phyloP scores from a whole-genome alignment of 2,113 vertebrate genomes.

The Scytalopus superciliaris region DNA sequence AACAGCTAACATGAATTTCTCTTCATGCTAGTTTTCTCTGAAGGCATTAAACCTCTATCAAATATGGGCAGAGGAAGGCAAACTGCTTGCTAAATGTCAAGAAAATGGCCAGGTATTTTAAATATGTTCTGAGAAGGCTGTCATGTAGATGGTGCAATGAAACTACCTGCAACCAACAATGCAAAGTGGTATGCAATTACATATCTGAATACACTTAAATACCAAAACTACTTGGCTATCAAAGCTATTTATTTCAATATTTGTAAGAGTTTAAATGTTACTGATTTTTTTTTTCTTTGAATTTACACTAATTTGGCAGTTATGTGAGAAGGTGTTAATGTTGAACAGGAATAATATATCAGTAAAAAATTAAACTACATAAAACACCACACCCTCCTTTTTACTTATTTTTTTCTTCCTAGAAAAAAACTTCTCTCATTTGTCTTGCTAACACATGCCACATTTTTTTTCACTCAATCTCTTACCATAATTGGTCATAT shows the following conservation, averaged over 20 bases:
- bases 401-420: neutral
- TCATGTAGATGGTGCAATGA: neutral
- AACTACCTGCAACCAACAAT: neutral
- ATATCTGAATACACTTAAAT: fast-evolving
- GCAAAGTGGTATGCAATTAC: neutral
- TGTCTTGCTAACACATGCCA: neutral
- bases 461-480: neutral
- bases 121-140: neutral
- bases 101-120: neutral
- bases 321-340: neutral
- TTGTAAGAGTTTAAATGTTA: neutral
- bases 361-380: neutral
- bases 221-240: neutral
- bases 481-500: fast-evolving
- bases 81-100: neutral
- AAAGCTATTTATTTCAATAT: neutral
- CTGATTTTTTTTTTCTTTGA: neutral
- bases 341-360: neutral
- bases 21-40: neutral
- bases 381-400: neutral
- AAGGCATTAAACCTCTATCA: neutral
- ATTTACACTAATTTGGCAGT: neutral
- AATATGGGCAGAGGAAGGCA: neutral
- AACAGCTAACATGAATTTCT: neutral
- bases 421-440: neutral